These are phyloP conservation scores for Scaptodrosophila lebanonensis DNA, from an alignment of 1,140 invertebrate genomes.

Conservation along the genomic window DNA sequence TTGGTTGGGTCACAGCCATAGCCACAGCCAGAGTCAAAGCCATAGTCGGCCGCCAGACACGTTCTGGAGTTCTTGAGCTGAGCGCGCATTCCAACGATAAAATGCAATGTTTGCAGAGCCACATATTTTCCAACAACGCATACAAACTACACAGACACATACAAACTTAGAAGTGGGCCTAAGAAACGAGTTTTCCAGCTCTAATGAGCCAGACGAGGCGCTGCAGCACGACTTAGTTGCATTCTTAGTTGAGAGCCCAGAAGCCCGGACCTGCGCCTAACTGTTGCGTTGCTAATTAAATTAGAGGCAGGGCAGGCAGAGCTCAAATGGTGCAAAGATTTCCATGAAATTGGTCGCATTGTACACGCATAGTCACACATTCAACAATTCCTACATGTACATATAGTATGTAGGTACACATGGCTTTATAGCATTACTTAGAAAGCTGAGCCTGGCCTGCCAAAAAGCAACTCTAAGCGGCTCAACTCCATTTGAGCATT, in stretches of 20 bases:
- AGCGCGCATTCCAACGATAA: constrained; percentile 59
- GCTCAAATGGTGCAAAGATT: constrained; percentile 17
- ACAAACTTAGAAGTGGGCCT: too few species aligned
- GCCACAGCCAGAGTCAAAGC: constrained; percentile 13
- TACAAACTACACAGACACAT: too few species aligned
- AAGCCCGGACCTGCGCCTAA: constrained; percentile 39
- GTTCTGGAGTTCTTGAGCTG: constrained; percentile 61
- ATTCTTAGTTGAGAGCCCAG: too few species aligned
- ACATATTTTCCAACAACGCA: constrained; percentile 45
- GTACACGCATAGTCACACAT: too few species aligned
- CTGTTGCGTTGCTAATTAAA: constrained; percentile 63
- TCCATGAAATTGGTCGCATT: constrained; percentile 31
- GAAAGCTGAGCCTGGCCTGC: constrained; percentile 40
- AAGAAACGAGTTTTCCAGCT: constrained; percentile 49
- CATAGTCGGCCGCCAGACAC: constrained; percentile 53
- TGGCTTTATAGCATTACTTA: constrained; percentile 8
- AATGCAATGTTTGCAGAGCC: constrained; percentile 35
- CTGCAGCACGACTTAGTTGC: too few species aligned
- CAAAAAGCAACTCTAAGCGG: constrained; percentile 16
- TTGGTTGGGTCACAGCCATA: neutral
- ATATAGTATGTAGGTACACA: too few species aligned
- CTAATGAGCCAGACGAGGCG: too few species aligned
- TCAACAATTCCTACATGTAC: too few species aligned
- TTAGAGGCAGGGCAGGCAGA: constrained; percentile 42
- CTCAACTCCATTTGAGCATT: constrained; percentile 25